phyloP scores from a whole-genome alignment of 1,140 invertebrate species.

The Aphelenchoides besseyi region DNA sequence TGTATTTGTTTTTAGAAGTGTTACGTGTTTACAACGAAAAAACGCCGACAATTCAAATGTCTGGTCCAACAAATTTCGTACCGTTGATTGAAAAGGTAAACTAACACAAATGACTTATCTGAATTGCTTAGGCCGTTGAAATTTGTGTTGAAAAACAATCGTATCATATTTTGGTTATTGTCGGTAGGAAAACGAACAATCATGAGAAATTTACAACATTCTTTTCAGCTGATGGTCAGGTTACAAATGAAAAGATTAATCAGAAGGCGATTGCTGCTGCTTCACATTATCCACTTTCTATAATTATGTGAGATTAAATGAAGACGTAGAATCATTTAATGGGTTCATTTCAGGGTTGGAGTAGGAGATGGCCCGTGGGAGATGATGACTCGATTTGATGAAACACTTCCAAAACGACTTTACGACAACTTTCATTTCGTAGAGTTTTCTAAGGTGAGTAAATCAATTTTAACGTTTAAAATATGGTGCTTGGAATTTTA shows the following conservation, averaged over 20 bases:
- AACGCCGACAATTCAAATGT: slow-evolving; percentile 62
- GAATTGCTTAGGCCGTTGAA: no score
- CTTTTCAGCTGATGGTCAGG: slow-evolving; percentile 67
- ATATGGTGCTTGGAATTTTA: no score
- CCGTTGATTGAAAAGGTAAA: slow-evolving; percentile 65
- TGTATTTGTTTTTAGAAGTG: slow-evolving; percentile 52
- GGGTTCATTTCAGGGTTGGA: slow-evolving; percentile 63
- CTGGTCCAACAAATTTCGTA: slow-evolving; percentile 65
- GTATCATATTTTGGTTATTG: slow-evolving; percentile 62
- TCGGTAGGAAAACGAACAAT: slow-evolving; percentile 47
- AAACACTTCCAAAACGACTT: slow-evolving; percentile 65
- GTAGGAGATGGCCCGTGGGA: slow-evolving; percentile 69
- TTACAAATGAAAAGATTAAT: slow-evolving; percentile 65
- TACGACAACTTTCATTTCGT: slow-evolving; percentile 70
- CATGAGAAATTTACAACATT: slow-evolving; percentile 61
- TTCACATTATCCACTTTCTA: slow-evolving; percentile 67
- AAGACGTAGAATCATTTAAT: background rate
- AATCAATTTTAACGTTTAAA: no score
- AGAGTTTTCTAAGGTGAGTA: slow-evolving; percentile 64
- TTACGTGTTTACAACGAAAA: slow-evolving; percentile 59
- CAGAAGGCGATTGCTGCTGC: slow-evolving; percentile 67
- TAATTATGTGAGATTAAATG: slow-evolving; percentile 64
- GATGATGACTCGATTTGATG: slow-evolving; percentile 67
- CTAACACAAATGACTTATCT: no score
- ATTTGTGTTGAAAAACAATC: slow-evolving; percentile 64